A percentile compares a stretch with the other conserved stretches of the same genome.
These are phyloP conservation scores for Stegodyphus mimosarum DNA, from an alignment of 1,140 invertebrate species.

Conservation along the genomic window DNA sequence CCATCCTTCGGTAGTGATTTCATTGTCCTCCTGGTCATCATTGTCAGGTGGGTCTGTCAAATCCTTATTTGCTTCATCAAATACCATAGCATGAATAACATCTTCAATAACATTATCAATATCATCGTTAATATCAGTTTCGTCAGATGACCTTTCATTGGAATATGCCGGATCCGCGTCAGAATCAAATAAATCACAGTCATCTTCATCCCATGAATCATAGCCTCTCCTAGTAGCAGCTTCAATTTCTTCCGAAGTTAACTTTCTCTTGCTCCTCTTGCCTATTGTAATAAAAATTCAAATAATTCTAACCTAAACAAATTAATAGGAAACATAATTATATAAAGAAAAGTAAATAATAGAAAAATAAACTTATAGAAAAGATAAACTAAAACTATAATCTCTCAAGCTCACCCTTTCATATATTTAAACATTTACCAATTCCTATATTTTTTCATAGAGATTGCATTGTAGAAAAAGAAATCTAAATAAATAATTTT, in stretches of 20 bases:
- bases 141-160: no score
- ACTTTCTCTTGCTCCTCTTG: slow-evolving; percentile 15
- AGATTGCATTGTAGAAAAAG: not conserved
- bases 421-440: not conserved
- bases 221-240: not conserved
- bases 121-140: no score
- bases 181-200: no score
- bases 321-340: not conserved
- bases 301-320: no score
- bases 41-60: no score
- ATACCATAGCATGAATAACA: no score
- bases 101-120: no score
- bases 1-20: no score
- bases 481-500: not conserved
- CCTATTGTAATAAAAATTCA: slow-evolving; percentile 18
- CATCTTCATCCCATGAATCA: slow-evolving; percentile 7
- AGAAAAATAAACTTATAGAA: not conserved
- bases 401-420: not conserved
- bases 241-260: slow-evolving; percentile 14
- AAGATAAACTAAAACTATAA: not conserved
- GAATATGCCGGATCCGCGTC: no score
- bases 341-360: not conserved
- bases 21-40: no score
- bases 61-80: no score
- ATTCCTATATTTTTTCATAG: no score